Base-by-base conservation (phyloP, 1,140 invertebrate genomes). In the Macrobrachium nipponense region DNA sequence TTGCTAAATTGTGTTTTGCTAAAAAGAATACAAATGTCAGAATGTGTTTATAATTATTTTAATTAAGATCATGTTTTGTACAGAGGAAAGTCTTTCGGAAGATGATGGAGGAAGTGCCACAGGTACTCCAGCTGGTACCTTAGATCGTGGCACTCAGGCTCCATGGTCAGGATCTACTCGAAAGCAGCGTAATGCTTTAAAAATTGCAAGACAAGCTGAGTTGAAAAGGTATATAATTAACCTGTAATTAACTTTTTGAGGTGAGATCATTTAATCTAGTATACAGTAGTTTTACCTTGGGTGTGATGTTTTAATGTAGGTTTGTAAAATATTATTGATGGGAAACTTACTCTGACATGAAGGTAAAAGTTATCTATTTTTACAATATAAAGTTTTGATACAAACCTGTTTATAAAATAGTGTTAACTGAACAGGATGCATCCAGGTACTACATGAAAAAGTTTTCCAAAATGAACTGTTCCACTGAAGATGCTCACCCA, bases 121-220 rank as follows among this genome's bases (percentile, higher is more conserved):
- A 20, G 66, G 87, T 62, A 77, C 82, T 79, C 72, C 86, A 20
- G 72, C 36, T 12, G 80, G 84, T n/a, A 86, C 84, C 20, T 58
- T 86, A 59, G 84, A 86, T 20, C 64, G 84, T 36, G n/a, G 84
- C 15, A 17, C 27, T 43, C 89, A 79, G 76, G 77, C 68, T 61
- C 86, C 59, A 73, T 78, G 80, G 75, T 82, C 89, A 72, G 59
- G 80, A 72, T 77, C 83, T 51, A 72, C 82, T 64, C 70, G 87
- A 60, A 72, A 75, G 23, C 81, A 86, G 51, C 68, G 77, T 51
- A 84, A 61, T 43, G 79, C 75, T 17, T 90, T 91, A 60, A 92
- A 92, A 89, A n/a, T 92, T 73, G 92, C 93, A 91, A 93, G 95
- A 90, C 95, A 96, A 91, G 94, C 95, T 87, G 95, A 96, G 90